phyloP scores from a whole-genome alignment of 2,888 invertebrate genomes.

The Cephus rjabovi region DNA sequence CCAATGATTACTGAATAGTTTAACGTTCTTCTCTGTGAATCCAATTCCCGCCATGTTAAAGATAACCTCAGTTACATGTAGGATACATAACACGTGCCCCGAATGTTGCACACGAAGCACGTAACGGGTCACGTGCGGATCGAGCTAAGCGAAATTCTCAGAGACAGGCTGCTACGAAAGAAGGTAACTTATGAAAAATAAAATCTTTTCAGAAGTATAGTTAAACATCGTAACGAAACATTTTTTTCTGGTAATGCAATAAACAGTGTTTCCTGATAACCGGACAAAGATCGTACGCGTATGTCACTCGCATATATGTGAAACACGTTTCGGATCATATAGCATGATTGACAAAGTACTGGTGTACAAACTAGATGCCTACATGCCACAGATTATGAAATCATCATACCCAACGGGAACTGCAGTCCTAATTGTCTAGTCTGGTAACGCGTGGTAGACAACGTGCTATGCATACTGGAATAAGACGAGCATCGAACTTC shows the following conservation, averaged over 20 bases:
- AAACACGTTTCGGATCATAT: neutral
- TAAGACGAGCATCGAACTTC: neutral
- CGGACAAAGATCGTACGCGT: neutral
- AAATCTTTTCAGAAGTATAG: neutral
- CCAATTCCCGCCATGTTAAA: neutral
- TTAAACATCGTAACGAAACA: neutral
- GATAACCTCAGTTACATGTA: neutral
- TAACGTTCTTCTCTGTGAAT: neutral
- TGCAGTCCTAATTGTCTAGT: neutral
- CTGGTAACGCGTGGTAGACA: neutral
- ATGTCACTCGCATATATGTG: neutral
- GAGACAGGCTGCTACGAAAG: neutral
- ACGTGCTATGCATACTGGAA: neutral
- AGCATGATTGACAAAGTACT: neutral
- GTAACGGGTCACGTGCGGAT: neutral
- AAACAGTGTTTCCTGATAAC: neutral
- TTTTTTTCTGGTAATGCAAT: neutral
- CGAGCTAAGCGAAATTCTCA: neutral
- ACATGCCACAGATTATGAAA: neutral
- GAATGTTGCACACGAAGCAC: neutral
- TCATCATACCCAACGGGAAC: neutral
- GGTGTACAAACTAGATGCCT: neutral
- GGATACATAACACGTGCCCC: neutral
- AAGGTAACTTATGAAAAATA: neutral
- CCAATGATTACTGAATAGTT: neutral